A percentile compares a stretch with the other conserved stretches of the same genome.
These are phyloP conservation scores for Sebastes trivittatus DNA, from an alignment of 2,797 vertebrate species.

Conservation along the genomic window DNA sequence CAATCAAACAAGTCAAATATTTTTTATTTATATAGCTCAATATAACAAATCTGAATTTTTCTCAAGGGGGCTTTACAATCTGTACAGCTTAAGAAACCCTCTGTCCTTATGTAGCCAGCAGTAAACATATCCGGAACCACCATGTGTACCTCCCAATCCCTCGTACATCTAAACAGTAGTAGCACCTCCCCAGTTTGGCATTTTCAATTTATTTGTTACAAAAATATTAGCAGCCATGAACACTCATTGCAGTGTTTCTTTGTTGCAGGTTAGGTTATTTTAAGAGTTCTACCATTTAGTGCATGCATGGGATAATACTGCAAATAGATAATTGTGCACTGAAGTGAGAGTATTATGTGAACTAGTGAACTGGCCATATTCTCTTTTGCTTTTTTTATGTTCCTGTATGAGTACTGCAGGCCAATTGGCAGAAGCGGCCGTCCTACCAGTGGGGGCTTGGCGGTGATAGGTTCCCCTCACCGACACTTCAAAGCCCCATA, in stretches of 20 bases:
- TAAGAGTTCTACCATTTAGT: background rate
- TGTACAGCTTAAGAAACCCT: no score
- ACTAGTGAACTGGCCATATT: background rate
- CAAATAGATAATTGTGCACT: background rate
- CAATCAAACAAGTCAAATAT: no score
- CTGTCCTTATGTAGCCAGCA: no score
- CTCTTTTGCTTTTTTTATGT: background rate
- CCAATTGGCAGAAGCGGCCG: background rate
- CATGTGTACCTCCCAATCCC: no score
- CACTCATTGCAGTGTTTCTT: background rate
- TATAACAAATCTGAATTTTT: no score
- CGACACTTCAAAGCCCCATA: background rate
- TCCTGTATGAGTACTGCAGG: background rate
- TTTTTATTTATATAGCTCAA: no score
- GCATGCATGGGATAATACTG: background rate
- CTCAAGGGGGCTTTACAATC: no score
- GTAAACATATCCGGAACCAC: no score
- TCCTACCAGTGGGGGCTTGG: background rate
- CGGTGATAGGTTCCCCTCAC: background rate
- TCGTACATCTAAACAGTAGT: no score
- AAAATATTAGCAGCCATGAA: background rate
- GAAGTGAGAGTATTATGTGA: background rate
- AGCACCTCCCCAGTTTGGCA: no score
- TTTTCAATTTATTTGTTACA: no score
- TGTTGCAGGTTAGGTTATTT: background rate